phyloP scores from a whole-genome alignment of 2,797 vertebrate genomes.

The Chelmon rostratus region DNA sequence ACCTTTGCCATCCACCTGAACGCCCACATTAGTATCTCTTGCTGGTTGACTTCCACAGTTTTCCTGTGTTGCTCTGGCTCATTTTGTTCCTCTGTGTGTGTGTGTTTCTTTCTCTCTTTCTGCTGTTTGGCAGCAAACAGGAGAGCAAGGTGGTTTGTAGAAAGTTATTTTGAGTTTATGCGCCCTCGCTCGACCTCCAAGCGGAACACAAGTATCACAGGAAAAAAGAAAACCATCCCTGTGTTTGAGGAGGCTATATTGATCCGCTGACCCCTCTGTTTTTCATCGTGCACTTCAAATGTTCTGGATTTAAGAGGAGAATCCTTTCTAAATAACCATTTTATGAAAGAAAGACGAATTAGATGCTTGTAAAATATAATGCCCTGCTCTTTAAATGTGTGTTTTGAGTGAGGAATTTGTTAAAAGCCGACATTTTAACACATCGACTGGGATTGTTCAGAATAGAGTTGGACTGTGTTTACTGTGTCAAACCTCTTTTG shows the following conservation, averaged over 20 bases:
- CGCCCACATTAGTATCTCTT: constrained; percentile 61
- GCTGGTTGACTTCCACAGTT: constrained; percentile 50
- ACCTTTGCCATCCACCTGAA: constrained; percentile 73
- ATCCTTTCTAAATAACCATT: background rate
- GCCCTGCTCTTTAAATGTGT: background rate
- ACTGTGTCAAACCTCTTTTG: constrained; percentile 34
- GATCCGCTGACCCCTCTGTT: constrained; percentile 31
- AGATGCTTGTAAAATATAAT: background rate
- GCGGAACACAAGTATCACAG: constrained; percentile 10
- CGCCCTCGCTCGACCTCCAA: constrained; percentile 44
- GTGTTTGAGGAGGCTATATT: constrained; percentile 19
- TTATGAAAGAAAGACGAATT: constrained; percentile 38
- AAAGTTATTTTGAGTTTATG: constrained; percentile 65
- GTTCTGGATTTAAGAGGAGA: constrained; percentile 4
- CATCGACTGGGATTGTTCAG: background rate
- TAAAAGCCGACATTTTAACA: background rate
- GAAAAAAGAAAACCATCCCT: constrained; percentile 14
- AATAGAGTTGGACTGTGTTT: constrained; percentile 5
- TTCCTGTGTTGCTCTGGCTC: constrained; percentile 33
- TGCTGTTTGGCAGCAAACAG: constrained; percentile 56
- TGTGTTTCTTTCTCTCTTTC: background rate
- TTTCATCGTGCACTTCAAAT: constrained; percentile 11
- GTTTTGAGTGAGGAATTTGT: background rate
- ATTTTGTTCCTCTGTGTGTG: constrained; percentile 18
- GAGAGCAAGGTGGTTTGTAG: constrained; percentile 51